Evolutionary conservation across 2,113 vertebrate genomes (phyloP), one percentile per base, ranked within the genome.

Genomic region (Notothenia coriiceps): DNA sequence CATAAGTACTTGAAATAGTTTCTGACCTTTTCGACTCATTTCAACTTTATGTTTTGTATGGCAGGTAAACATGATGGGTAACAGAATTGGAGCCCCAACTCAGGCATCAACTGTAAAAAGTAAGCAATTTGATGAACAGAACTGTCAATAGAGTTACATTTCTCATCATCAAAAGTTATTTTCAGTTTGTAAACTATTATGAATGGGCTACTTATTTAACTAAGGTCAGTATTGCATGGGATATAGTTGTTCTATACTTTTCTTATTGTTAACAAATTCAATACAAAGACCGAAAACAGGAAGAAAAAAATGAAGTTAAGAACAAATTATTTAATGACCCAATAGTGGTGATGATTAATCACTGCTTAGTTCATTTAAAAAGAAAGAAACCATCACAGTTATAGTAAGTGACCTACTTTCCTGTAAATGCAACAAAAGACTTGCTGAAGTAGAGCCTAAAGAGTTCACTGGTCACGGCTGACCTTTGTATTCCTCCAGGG

Each of bases 1-100:
- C 1, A 17, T 35, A 25, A 52, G 5, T 8, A 51, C 2, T 10
- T 52, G 1, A 12, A 2, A 12, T 25, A 11, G 49, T 18, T 4
- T 35, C 6, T 49, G 50, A 70, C 33, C 13, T 25, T 40, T 40
- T 40, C 35, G 1, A 40, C 35, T 40, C 1, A 29, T n/a, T 51
- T 54, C 22, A 2, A 0, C 3, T 50, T 22, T 52, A 18, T 2
- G 72, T 18, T 76, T 18, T 87, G 55, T 9, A 7, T 54, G 17
- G 9, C 91, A 95, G 95, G 90, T 82, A 2, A 90, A 88, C 29
- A 51, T 0, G 0, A 54, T 94, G 90, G 79, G 61, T 11, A 91
- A 94, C 87, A 91, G 82, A 62, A 91, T 67, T 0, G 95, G 95
- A 60, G 18, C 85, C 0, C 61, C 83, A 1, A 92, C 90, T 35